Conservation (phyloP, 2,888 invertebrate genomes). For the Euzophera pinguis region DNA sequence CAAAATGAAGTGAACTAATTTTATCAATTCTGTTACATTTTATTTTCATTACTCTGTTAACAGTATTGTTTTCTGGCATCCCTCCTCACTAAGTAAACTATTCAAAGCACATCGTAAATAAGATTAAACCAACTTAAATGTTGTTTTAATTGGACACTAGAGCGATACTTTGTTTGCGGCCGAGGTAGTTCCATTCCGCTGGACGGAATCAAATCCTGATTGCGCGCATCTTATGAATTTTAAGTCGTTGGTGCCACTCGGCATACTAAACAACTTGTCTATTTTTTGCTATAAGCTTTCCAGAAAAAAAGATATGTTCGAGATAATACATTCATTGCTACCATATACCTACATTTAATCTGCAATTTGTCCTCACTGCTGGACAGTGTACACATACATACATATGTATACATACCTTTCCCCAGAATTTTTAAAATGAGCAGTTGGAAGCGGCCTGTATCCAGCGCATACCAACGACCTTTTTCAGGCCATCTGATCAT, state of each 20-base stretch:
- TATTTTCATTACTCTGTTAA: too few relatives aligned
- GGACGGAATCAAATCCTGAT: conserved; percentile 6
- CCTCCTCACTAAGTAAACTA: neutral
- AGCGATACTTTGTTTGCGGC: neutral
- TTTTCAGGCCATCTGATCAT: too few relatives aligned
- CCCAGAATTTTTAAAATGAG: too few relatives aligned
- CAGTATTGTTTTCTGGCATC: neutral
- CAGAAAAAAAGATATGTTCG: neutral
- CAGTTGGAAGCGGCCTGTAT: too few relatives aligned
- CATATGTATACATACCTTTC: too few relatives aligned
- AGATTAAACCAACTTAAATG: neutral
- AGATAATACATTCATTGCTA: too few relatives aligned
- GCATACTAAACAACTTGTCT: neutral
- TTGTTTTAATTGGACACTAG: conserved; percentile 2
- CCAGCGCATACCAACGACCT: too few relatives aligned
- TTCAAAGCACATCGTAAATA: neutral
- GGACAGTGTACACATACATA: too few relatives aligned
- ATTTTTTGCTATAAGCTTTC: neutral
- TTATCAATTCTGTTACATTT: neutral
- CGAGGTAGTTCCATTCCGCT: neutral
- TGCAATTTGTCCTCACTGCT: too few relatives aligned
- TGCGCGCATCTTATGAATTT: conserved; percentile 8
- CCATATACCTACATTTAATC: too few relatives aligned
- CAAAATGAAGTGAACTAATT: too few relatives aligned
- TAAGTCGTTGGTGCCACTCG: neutral